Conservation (phyloP, 1,140 invertebrate genomes). For the Mactra quadrangularis region DNA sequence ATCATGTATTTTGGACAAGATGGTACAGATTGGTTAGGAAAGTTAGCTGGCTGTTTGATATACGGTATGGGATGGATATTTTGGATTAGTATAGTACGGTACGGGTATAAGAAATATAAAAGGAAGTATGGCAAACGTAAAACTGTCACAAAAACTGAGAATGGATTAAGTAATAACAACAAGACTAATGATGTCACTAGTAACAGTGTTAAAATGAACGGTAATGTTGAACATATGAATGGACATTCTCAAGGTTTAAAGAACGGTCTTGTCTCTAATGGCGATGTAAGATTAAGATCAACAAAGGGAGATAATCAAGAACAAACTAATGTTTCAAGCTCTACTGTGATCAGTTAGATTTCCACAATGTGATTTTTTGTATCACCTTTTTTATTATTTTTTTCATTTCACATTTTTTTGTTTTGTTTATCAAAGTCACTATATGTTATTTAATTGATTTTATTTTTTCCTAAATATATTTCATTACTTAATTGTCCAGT, state of each 20-base stretch:
- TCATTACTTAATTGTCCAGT: too few relatives aligned
- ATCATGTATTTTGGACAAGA: slow-evolving; percentile 76
- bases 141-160: slow-evolving; percentile 4
- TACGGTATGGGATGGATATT: slow-evolving; percentile 81
- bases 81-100: slow-evolving; percentile 79
- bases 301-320: neutral
- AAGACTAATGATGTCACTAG: neutral
- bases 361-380: too few relatives aligned
- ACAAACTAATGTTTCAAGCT: too few relatives aligned
- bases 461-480: too few relatives aligned
- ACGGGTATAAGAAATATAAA: slow-evolving; percentile 77
- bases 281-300: slow-evolving; percentile 8
- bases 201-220: neutral
- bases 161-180: slow-evolving; percentile 8
- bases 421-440: too few relatives aligned
- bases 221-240: neutral
- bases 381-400: too few relatives aligned
- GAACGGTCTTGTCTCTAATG: slow-evolving; percentile 7
- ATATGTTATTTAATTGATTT: too few relatives aligned
- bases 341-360: too few relatives aligned
- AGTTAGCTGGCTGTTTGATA: slow-evolving; percentile 73
- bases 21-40: slow-evolving; percentile 75
- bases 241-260: slow-evolving; percentile 1
- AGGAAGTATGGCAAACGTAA: slow-evolving; percentile 61
- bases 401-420: too few relatives aligned